phyloP scores from a whole-genome alignment of 2,113 vertebrate genomes.

The Pardalotus punctatus region DNA sequence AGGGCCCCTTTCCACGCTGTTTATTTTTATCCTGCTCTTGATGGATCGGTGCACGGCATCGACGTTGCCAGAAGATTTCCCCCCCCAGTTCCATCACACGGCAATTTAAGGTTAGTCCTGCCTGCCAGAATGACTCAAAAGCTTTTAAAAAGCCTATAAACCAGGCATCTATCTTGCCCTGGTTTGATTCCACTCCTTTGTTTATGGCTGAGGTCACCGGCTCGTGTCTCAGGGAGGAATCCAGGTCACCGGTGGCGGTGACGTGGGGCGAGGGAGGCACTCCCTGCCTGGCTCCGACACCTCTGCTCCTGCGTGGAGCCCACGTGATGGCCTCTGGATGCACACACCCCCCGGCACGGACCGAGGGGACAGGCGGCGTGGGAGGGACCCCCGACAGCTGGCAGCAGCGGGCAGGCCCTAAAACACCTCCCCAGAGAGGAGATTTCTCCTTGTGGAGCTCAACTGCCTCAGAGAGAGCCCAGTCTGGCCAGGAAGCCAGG shows the following conservation, averaged over 20 bases:
- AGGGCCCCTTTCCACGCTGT: not conserved
- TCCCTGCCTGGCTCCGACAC: not conserved
- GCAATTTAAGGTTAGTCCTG: constrained; percentile 57
- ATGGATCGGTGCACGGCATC: not conserved
- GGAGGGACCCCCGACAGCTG: not conserved
- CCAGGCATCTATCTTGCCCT: constrained; percentile 30
- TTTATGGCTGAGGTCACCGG: constrained; percentile 41
- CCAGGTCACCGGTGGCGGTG: not conserved
- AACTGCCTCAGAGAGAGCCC: rapidly evolving
- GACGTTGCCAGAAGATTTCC: constrained; percentile 2
- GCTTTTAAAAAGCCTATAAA: constrained; percentile 61
- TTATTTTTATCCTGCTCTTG: constrained; percentile 36
- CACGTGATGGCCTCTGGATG: rapidly evolving
- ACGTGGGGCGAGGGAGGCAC: not conserved
- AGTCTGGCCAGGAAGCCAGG: not conserved
- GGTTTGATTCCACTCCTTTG: constrained; percentile 40
- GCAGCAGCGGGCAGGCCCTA: not conserved
- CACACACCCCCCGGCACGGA: rapidly evolving
- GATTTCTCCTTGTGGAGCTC: not conserved
- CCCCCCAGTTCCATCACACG: constrained; percentile 26
- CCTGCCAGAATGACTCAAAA: constrained; percentile 49
- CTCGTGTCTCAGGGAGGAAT: constrained; percentile 19
- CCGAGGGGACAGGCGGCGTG: rapidly evolving
- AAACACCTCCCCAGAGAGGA: not conserved
- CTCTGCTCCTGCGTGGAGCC: rapidly evolving